A percentile compares a stretch with the other conserved stretches of the same genome.
phyloP scores from a whole-genome alignment of 1,140 invertebrate species.

The Drosophila yakuba region DNA sequence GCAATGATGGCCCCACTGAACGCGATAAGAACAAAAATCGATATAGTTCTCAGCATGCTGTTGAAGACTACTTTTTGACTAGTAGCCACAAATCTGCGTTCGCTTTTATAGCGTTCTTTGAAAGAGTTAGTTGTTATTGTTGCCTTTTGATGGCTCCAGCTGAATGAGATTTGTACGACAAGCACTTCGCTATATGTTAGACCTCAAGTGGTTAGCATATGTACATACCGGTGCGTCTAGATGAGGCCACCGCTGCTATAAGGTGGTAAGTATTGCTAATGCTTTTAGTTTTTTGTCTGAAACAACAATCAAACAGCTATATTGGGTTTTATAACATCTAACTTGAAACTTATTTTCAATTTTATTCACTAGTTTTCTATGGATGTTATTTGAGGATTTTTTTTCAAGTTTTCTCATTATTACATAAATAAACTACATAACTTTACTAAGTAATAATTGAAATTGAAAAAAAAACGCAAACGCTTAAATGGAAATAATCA shows the following conservation, averaged over 20 bases:
- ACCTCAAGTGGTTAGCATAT: slow-evolving; percentile 52
- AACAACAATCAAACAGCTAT: background rate
- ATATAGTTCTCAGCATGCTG: slow-evolving; percentile 58
- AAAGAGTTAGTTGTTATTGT: slow-evolving; percentile 35
- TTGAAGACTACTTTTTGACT: slow-evolving; percentile 51
- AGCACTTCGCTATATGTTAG: slow-evolving; percentile 21
- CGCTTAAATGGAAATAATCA: too few species aligned
- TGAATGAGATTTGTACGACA: slow-evolving; percentile 33
- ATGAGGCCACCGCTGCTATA: too few species aligned
- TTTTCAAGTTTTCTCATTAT: too few species aligned
- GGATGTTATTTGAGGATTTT: background rate
- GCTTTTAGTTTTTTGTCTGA: background rate
- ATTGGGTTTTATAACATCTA: background rate
- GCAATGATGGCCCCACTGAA: slow-evolving; percentile 32
- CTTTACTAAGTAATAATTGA: too few species aligned
- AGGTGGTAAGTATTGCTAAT: too few species aligned
- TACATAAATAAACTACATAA: too few species aligned
- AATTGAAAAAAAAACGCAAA: too few species aligned
- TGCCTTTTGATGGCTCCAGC: slow-evolving; percentile 49
- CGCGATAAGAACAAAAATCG: slow-evolving; percentile 48
- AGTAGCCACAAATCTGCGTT: slow-evolving; percentile 32
- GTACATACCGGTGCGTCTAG: slow-evolving; percentile 29
- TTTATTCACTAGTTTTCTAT: slow-evolving; percentile 57
- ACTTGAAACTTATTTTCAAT: slow-evolving; percentile 13
- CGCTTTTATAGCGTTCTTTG: slow-evolving; percentile 61